Evolutionary conservation across 2,113 vertebrate genomes (phyloP).

Genomic region (Danio rerio): GRCz12tu NC_133194.1:7068001-7068500

Average conservation of each 20-base stretch:
- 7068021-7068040: conserved; percentile 87
- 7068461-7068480: conserved; percentile 63
- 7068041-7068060: conserved; percentile 92
- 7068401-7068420: conserved; percentile 69
- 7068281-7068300: conserved; percentile 92
- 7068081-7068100: conserved; percentile 79
- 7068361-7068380: conserved; percentile 68
- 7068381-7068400: conserved; percentile 59
- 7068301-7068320: conserved; percentile 92
- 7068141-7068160: conserved; percentile 92
- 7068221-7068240: conserved; percentile 88
- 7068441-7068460: conserved; percentile 74
- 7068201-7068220: conserved; percentile 95
- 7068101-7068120: conserved; percentile 80
- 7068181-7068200: conserved; percentile 89
- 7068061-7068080: conserved; percentile 76
- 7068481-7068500: conserved; percentile 70
- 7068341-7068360: conserved; percentile 77
- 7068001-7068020: conserved; percentile 87
- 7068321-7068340: conserved; percentile 87
- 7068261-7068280: conserved; percentile 93
- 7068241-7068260: conserved; percentile 95
- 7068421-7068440: conserved; percentile 71
- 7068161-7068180: conserved; percentile 94
- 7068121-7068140: conserved; percentile 79